Base-by-base conservation (phyloP, 2,113 vertebrate species). In the Edolisoma coerulescens region DNA sequence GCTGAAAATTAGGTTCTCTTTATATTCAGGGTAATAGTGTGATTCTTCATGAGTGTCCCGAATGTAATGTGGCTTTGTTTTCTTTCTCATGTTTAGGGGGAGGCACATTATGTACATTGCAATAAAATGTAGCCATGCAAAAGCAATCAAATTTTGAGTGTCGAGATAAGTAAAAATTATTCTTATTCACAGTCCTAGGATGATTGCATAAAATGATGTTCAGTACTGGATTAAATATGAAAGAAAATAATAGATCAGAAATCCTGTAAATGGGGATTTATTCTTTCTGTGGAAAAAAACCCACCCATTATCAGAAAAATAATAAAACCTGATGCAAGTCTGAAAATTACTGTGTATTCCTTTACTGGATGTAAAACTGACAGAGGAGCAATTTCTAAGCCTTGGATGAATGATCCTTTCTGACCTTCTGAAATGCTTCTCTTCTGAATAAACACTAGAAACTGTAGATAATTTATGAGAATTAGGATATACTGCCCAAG, bases 401-500 rank as follows among this genome's bases (percentile, higher is more conserved):
- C 59, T 86, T 35, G 53, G 57, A 92, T 87, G 73, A 83, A 74
- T 57, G 67, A 87, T 80, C 53, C 19, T 15, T 79, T 89, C 70
- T 79, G 81, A 82, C 95, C 84, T 93, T 71, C 67, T 59, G 52
- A 93, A 90, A 95, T 54, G 15, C 32, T 89, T 70, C 22, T 88
- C 23, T 78, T 95, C 56, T 78, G 82, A 89, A 88, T 87, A 77
- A 92, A 96, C 71, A 74, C 81, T 88, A 80, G 71, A 86, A 95
- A 92, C 52, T 68, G 24, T 24, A 86, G 92, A 82, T 92, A 85
- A 81, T 82, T 91, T 86, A 49, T 80, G 59, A 92, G 86, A 88
- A 93, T 92, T 69, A 81, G 82, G 39, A 80, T 94, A 42, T 57
- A 59, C 57, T 86, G 71, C 35, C 79, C 81, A 93, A 85, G 79